Conservation (phyloP, 2,888 invertebrate genomes). For the Lasioglossum figueresi region DNA sequence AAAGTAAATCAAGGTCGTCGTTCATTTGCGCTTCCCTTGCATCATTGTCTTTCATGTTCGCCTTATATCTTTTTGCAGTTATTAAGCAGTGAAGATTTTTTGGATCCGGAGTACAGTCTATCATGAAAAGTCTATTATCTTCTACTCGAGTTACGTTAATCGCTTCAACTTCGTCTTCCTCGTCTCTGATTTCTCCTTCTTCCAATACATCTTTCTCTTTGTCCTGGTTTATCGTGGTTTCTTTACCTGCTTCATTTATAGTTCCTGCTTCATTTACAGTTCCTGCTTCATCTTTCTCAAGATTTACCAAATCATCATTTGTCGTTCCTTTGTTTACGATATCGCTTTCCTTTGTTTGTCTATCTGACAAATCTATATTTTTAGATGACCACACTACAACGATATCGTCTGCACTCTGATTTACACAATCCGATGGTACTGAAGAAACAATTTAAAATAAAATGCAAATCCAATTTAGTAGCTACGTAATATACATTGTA, state of each 20-base stretch:
- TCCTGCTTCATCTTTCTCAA: not conserved
- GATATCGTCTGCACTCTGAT: constrained; percentile 67
- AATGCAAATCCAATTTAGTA: not conserved
- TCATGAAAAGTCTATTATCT: constrained; percentile 38
- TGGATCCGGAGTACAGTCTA: constrained; percentile 51
- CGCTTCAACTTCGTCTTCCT: not conserved
- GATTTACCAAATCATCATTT: not conserved
- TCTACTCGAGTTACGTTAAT: not conserved
- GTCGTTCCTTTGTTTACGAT: not conserved
- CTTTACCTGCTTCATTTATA: not conserved
- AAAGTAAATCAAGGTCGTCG: not conserved
- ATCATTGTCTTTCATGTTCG: not conserved
- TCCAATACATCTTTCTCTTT: not conserved
- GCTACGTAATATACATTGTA: constrained; percentile 2
- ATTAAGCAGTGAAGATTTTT: constrained; percentile 36
- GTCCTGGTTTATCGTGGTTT: not conserved
- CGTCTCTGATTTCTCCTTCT: not conserved
- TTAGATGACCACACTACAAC: constrained; percentile 71
- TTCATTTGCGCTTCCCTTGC: not conserved
- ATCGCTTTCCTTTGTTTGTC: not conserved
- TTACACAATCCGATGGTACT: constrained; percentile 44
- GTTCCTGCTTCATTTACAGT: not conserved
- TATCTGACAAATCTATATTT: not conserved
- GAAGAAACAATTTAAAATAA: constrained; percentile 29
- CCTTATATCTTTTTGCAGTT: not conserved